Conservation (phyloP, 2,888 invertebrate species). For the Zygaena filipendulae region DNA sequence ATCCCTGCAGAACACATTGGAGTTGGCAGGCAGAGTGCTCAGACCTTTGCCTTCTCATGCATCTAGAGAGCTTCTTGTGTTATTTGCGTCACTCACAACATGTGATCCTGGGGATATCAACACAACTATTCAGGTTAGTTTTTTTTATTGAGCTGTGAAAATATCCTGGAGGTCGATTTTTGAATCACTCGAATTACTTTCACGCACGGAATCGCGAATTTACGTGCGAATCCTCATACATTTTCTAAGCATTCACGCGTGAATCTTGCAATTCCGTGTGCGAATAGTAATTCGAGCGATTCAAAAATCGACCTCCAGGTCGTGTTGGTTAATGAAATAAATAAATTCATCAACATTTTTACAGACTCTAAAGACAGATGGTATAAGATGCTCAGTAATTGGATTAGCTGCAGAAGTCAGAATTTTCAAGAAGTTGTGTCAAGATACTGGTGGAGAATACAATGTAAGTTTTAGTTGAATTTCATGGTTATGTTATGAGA, state of each 20-base stretch:
- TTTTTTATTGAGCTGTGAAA: neutral
- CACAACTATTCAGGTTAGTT: slow-evolving; percentile 70
- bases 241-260: no score
- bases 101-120: slow-evolving; percentile 96
- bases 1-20: slow-evolving; percentile 94
- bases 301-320: no score
- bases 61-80: slow-evolving; percentile 90
- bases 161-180: neutral
- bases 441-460: slow-evolving; percentile 89
- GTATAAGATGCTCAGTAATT: slow-evolving; percentile 93
- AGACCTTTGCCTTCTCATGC: slow-evolving; percentile 93
- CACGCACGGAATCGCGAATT: no score
- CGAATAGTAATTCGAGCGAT: no score
- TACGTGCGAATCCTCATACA: no score
- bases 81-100: slow-evolving; percentile 94
- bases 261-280: no score
- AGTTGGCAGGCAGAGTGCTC: slow-evolving; percentile 85
- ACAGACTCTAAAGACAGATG: slow-evolving; percentile 78
- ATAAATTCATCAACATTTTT: no score
- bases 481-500: neutral
- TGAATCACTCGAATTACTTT: no score
- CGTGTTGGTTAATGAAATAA: no score
- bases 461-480: slow-evolving; percentile 46
- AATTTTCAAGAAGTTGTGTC: slow-evolving; percentile 87
- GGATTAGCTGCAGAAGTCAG: slow-evolving; percentile 96